Conservation (phyloP, 2,888 invertebrate genomes). For the Leucophora obtusa region DNA sequence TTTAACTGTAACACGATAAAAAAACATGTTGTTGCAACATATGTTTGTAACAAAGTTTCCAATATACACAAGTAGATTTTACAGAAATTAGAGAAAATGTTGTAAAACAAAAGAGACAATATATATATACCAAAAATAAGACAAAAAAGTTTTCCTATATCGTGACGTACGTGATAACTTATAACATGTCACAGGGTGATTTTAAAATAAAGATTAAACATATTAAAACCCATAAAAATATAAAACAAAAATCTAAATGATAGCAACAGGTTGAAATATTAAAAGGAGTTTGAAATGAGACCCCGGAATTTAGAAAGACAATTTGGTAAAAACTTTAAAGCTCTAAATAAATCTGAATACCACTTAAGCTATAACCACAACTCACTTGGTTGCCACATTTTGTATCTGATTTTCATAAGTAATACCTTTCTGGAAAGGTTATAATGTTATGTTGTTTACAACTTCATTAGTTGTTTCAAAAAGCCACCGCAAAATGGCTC, state of each 20-base stretch:
- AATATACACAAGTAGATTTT: slow-evolving; percentile 32
- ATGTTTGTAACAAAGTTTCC: slow-evolving; percentile 1
- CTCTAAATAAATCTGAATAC: no score
- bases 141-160: slow-evolving; percentile 64
- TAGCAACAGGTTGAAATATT: slow-evolving; percentile 24
- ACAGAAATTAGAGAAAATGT: slow-evolving; percentile 60
- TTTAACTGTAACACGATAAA: slow-evolving; percentile 57
- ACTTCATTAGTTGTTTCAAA: no score
- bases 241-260: not conserved
- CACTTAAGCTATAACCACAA: no score
- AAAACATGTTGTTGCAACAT: slow-evolving; percentile 25
- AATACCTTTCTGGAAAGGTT: no score
- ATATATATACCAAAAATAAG: not conserved
- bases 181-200: slow-evolving; percentile 76
- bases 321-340: no score
- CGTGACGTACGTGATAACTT: slow-evolving; percentile 76
- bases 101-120: slow-evolving; percentile 52
- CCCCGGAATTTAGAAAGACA: no score
- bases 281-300: no score
- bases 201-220: slow-evolving; percentile 69
- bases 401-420: no score
- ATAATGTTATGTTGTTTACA: no score
- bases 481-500: no score
- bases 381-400: no score
- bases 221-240: slow-evolving; percentile 30